Conservation (phyloP, 2,797 vertebrate species). For the Atherinosoma microstoma region DNA sequence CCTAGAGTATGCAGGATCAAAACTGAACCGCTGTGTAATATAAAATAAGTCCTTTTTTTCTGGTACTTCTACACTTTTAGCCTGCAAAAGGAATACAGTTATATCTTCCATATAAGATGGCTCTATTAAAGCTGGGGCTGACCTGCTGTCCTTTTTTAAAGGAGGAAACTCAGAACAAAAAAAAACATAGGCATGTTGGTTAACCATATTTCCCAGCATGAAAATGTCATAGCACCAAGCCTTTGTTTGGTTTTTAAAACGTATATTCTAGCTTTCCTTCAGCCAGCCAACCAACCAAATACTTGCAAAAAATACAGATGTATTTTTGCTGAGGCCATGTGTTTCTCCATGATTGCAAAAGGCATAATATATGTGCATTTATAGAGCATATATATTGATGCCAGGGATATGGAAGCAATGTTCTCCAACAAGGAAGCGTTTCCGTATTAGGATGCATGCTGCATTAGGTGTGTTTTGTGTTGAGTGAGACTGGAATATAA, state of each 20-base stretch:
- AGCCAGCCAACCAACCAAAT: slow-evolving; percentile 41
- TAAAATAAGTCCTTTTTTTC: no score
- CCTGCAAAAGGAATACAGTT: background rate
- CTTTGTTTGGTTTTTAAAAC: slow-evolving; percentile 24
- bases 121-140: background rate
- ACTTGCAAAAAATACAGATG: background rate
- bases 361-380: slow-evolving; percentile 30
- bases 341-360: slow-evolving; percentile 35
- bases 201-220: slow-evolving; percentile 12
- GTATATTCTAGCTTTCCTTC: slow-evolving; percentile 27
- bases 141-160: slow-evolving; percentile 6
- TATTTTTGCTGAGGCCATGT: slow-evolving; percentile 43
- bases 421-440: background rate
- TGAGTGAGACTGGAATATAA: background rate
- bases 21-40: slow-evolving; percentile 15
- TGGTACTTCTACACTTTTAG: slow-evolving; percentile 10
- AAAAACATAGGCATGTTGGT: background rate
- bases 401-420: background rate
- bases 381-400: background rate
- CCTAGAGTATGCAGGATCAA: slow-evolving; percentile 9
- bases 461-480: slow-evolving; percentile 7
- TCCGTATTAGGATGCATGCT: background rate
- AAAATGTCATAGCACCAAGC: slow-evolving; percentile 8
- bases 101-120: slow-evolving; percentile 14
- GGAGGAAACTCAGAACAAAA: background rate